Evolutionary conservation across 1,140 invertebrate genomes (phyloP).

Genomic region (Phymorhynchus buccinoides): DNA sequence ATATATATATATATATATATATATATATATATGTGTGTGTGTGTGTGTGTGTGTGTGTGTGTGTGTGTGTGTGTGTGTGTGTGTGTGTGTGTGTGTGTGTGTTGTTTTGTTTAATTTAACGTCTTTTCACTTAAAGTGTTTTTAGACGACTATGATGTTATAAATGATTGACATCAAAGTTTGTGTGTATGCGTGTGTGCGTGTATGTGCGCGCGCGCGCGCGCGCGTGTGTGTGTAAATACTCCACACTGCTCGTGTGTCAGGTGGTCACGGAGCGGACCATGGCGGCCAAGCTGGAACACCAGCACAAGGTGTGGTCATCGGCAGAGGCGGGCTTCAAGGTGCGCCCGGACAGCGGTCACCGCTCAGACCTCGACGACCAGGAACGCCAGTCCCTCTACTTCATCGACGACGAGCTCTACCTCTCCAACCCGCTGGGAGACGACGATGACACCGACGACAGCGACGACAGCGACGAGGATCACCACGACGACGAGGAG

Average conservation of each 20-base stretch:
- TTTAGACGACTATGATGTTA: no score
- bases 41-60: no score
- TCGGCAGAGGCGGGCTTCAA: not conserved
- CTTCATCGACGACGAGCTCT: constrained; percentile 34
- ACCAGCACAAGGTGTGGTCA: constrained; percentile 18
- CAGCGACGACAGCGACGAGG: constrained; percentile 14
- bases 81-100: no score
- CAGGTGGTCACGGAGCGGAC: constrained; percentile 29
- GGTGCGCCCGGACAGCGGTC: constrained; percentile 23
- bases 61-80: no score
- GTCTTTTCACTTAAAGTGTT: no score
- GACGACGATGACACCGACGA: constrained; percentile 28
- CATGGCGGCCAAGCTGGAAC: constrained; percentile 34
- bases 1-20: no score
- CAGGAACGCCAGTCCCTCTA: constrained; percentile 13
- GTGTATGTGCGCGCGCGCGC: not conserved
- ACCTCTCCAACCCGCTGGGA: constrained; percentile 35
- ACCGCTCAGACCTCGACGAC: constrained; percentile 24
- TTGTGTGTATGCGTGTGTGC: not conserved
- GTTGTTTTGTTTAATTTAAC: no score
- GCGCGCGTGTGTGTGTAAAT: not conserved
- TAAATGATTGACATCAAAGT: no score
- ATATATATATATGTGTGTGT: no score
- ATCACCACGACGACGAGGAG: constrained; percentile 8
- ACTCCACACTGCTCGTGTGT: no score